Evolutionary conservation across 2,888 invertebrate genomes (phyloP).

Genomic region (Timema podura): DNA sequence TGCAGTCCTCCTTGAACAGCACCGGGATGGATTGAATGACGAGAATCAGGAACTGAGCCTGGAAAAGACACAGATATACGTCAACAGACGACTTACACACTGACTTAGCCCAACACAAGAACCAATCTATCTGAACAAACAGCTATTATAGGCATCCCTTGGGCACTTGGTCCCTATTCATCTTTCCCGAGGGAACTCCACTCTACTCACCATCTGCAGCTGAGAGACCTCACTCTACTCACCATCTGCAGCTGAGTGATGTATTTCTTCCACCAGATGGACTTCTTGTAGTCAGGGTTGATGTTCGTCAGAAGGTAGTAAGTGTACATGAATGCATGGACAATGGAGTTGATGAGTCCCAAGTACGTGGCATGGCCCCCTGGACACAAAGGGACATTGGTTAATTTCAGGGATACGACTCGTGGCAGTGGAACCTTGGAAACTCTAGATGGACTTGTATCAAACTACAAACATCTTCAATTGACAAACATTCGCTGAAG

Average conservation of each 20-base stretch:
- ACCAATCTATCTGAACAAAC: too few species aligned
- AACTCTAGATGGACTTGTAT: too few species aligned
- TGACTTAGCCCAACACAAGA: too few species aligned
- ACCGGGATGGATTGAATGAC: constrained; percentile 52
- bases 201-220: constrained; percentile 41
- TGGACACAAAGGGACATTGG: constrained; percentile 9
- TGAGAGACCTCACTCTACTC: constrained; percentile 32
- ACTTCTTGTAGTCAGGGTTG: constrained; percentile 49
- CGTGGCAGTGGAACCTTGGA: too few species aligned
- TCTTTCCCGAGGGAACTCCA: too few species aligned
- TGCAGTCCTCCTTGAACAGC: constrained; percentile 54
- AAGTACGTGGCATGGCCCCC: constrained; percentile 65
- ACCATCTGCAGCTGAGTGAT: constrained; percentile 81
- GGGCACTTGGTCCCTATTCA: too few species aligned
- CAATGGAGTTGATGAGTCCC: constrained; percentile 66
- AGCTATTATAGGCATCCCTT: too few species aligned
- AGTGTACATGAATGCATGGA: constrained; percentile 77
- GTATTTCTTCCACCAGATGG: constrained; percentile 78
- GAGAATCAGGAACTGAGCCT: constrained; percentile 61
- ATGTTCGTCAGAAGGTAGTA: constrained; percentile 70
- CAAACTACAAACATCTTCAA: too few species aligned
- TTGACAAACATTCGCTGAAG: too few species aligned
- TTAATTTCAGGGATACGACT: too few species aligned
- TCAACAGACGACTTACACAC: neutral
- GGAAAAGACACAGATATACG: constrained; percentile 38